Conservation (phyloP, 2,797 vertebrate species). For the Acridotheres tristis region DNA sequence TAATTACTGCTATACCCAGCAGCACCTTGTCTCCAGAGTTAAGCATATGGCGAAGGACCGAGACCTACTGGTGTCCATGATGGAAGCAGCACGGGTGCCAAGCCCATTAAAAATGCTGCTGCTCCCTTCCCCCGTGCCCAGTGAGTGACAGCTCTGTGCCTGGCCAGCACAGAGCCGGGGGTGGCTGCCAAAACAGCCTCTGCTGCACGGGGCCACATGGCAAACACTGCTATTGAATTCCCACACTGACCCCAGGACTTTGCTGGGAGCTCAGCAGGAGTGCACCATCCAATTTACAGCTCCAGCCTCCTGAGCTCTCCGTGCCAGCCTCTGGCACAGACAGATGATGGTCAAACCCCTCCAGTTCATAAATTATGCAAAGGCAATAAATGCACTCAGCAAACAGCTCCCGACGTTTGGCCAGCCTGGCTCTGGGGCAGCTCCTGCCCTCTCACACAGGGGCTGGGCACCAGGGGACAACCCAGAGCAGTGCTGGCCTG, state of each 20-base stretch:
- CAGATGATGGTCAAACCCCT: conserved; percentile 87
- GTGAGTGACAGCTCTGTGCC: conserved; percentile 86
- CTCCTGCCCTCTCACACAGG: conserved; percentile 68
- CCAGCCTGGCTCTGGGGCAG: conserved; percentile 28
- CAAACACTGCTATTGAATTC: conserved; percentile 82
- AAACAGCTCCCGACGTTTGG: conserved; percentile 83
- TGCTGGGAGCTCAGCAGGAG: conserved; percentile 88
- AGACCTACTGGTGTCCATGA: conserved; percentile 90
- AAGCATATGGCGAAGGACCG: conserved; percentile 91
- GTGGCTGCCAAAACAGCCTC: conserved; percentile 75
- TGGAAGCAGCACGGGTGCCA: conserved; percentile 82
- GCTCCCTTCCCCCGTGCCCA: conserved; percentile 66
- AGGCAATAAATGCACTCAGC: conserved; percentile 92
- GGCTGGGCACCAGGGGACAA: conserved; percentile 25
- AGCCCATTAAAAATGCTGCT: conserved; percentile 80
- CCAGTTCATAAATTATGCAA: conserved; percentile 96
- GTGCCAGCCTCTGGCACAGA: conserved; percentile 88
- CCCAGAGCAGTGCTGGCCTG: conserved; percentile 4
- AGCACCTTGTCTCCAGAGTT: conserved; percentile 90
- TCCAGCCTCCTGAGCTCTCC: conserved; percentile 85
- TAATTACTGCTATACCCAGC: conserved; percentile 92
- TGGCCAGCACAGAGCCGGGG: conserved; percentile 63
- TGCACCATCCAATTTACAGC: conserved; percentile 93
- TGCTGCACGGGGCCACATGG: conserved; percentile 80
- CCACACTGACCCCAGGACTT: conserved; percentile 80